These are phyloP conservation scores for Doryteuthis pealeii DNA, from an alignment of 1,140 invertebrate genomes.

Conservation along the genomic window DNA sequence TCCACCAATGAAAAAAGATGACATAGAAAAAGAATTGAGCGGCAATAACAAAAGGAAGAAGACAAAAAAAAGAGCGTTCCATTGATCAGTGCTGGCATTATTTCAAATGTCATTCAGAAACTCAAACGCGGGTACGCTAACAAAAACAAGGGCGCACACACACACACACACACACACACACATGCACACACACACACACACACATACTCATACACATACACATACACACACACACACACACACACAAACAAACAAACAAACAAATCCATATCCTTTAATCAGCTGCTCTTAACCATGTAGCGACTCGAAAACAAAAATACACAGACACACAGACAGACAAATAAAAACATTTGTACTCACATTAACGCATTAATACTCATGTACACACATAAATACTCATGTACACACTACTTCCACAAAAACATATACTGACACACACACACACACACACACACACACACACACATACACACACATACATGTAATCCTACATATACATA, in stretches of 20 bases:
- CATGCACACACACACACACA: not conserved
- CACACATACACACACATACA: not conserved
- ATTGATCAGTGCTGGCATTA: too few species aligned
- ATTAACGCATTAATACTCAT: not conserved
- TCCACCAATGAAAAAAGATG: too few species aligned
- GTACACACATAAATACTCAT: not conserved
- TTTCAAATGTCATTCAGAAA: not conserved
- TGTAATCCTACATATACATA: not conserved
- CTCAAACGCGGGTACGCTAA: not conserved
- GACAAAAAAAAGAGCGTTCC: too few species aligned
- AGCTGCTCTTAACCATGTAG: too few species aligned
- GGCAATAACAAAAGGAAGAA: too few species aligned
- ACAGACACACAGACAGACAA: not conserved
- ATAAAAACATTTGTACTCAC: not conserved
- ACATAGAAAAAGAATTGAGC: too few species aligned
- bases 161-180: constrained; percentile 1
- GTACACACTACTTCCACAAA: not conserved
- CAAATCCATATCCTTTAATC: not conserved
- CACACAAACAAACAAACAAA: too few species aligned
- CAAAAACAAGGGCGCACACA: too few species aligned
- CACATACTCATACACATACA: too few species aligned
- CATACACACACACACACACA: too few species aligned
- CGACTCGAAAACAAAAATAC: not conserved
- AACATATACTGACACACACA: too few species aligned
- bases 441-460: not conserved